phyloP scores from a whole-genome alignment of 2,888 invertebrate genomes.

The Apodemia mormo region DNA sequence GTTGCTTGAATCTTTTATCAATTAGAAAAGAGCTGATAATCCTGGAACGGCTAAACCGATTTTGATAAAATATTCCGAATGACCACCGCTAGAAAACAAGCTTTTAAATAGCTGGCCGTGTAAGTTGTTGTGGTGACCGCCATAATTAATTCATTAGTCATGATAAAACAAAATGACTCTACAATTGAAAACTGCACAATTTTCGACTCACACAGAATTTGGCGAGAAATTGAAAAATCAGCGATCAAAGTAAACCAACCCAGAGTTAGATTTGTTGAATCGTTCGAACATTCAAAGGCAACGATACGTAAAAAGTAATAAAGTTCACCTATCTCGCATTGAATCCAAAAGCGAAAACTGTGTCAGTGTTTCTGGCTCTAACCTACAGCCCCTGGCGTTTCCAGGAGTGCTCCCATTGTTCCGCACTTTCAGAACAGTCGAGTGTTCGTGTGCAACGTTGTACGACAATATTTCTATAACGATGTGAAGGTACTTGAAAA shows the following conservation, averaged over 20 bases:
- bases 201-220: neutral
- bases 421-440: conserved; percentile 29
- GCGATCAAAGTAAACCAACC: neutral
- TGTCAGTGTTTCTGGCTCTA: conserved; percentile 33
- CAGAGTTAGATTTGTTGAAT: neutral
- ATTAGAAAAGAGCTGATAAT: too few species aligned
- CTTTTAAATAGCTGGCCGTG: too few species aligned
- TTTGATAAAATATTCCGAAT: too few species aligned
- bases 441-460: conserved; percentile 31
- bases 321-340: conserved; percentile 14
- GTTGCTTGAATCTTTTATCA: too few species aligned
- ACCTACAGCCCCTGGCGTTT: conserved; percentile 35
- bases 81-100: too few species aligned
- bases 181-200: neutral
- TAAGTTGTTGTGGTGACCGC: too few species aligned
- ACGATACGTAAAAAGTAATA: conserved; percentile 15
- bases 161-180: neutral
- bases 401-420: conserved; percentile 32
- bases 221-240: neutral
- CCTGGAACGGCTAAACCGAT: too few species aligned
- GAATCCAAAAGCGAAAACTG: conserved; percentile 30
- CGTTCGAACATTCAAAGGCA: neutral
- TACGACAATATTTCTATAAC: neutral
- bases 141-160: neutral
- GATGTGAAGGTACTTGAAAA: neutral